Conservation (phyloP, 2,113 vertebrate species). For the Pelodiscus sinensis region DNA sequence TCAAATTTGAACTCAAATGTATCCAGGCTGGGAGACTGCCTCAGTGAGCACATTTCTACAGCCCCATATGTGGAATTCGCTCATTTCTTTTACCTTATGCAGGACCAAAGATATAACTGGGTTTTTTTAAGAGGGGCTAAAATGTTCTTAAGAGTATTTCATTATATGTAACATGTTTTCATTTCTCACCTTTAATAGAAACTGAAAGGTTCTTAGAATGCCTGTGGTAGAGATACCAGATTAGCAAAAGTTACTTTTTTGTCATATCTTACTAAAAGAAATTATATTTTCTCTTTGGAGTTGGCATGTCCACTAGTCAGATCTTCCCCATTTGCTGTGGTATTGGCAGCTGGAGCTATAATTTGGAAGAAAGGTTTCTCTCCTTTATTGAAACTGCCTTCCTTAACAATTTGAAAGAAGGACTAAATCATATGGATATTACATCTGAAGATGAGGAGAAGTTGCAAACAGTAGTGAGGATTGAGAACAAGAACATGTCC, state of each 20-base stretch:
- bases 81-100: not conserved
- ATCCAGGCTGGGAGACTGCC: not conserved
- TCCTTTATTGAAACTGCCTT: not conserved
- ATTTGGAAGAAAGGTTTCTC: not conserved
- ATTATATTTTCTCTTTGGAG: conserved; percentile 18
- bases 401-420: not conserved
- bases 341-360: conserved; percentile 44
- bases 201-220: not conserved
- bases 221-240: not conserved
- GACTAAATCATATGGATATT: not conserved
- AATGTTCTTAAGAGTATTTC: not conserved
- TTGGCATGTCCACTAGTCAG: conserved; percentile 15
- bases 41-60: not conserved
- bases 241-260: conserved; percentile 18
- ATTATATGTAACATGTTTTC: not conserved
- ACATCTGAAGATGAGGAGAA: not conserved
- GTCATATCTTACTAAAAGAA: not conserved
- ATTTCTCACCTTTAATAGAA: not conserved
- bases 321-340: not conserved
- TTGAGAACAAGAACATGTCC: not conserved
- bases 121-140: not conserved
- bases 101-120: not conserved
- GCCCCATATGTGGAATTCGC: not conserved
- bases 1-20: not conserved
- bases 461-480: conserved; percentile 13